These are phyloP conservation scores for Pristionchus maxplancki DNA, from an alignment of 2,888 invertebrate genomes.

Conservation along the genomic window DNA sequence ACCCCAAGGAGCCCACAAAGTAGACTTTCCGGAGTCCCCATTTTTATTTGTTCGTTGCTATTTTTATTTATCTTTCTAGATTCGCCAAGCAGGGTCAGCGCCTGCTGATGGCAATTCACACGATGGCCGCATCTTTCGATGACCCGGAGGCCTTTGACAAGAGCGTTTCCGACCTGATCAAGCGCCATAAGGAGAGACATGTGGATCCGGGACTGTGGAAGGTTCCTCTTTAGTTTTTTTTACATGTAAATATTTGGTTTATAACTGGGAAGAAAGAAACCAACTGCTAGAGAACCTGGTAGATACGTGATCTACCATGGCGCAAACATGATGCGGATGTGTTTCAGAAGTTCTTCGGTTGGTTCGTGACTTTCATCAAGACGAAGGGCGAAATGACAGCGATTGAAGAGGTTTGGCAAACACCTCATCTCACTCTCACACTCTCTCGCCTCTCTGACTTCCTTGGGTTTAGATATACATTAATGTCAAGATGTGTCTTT, in stretches of 20 bases:
- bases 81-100: slow-evolving; percentile 49
- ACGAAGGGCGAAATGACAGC: slow-evolving; percentile 36
- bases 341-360: slow-evolving; percentile 29
- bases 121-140: not conserved
- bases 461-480: too few relatives aligned
- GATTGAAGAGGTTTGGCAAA: slow-evolving; percentile 49
- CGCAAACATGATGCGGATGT: too few relatives aligned
- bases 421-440: too few relatives aligned
- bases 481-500: not conserved
- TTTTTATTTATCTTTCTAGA: not conserved
- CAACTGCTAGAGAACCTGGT: too few relatives aligned
- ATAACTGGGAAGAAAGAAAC: too few relatives aligned
- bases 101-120: slow-evolving; percentile 42
- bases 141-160: not conserved
- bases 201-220: slow-evolving; percentile 42
- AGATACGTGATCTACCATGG: too few relatives aligned
- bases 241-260: too few relatives aligned
- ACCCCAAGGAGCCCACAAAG: slow-evolving; percentile 3
- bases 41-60: not conserved
- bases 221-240: not conserved
- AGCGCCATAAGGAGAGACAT: not conserved
- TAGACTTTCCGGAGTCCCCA: not conserved
- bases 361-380: slow-evolving; percentile 27
- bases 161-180: slow-evolving; percentile 23
- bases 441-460: too few relatives aligned